Evolutionary conservation across 2,888 invertebrate species (phyloP).

Genomic region (Watsonalla cultraria): DNA sequence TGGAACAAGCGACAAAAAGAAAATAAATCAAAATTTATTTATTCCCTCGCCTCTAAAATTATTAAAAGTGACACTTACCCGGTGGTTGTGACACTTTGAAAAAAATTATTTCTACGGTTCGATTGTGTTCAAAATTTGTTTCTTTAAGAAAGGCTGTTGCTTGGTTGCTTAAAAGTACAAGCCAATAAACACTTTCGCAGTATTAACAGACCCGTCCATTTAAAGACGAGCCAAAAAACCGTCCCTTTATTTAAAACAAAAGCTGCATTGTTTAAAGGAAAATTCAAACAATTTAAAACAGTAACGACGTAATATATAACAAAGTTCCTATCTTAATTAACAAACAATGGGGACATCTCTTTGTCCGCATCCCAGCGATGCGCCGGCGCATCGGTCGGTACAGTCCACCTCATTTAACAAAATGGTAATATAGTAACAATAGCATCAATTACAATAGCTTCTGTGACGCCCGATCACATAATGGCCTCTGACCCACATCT

Average conservation of each 20-base stretch:
- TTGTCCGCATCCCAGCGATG: conserved; percentile 31
- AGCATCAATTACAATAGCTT: conserved; percentile 54
- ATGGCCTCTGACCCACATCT: conserved; percentile 55
- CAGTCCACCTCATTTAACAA: conserved; percentile 17
- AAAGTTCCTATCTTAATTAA: conserved; percentile 20
- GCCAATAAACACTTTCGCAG: no score
- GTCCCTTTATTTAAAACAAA: background rate
- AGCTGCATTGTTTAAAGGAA: background rate
- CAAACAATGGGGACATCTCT: conserved; percentile 35
- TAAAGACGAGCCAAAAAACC: no score
- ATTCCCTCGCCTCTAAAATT: no score
- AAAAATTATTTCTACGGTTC: no score
- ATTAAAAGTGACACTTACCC: no score
- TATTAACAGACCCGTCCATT: no score
- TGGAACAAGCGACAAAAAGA: no score
- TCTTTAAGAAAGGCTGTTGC: no score
- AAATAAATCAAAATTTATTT: no score
- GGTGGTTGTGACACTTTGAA: no score
- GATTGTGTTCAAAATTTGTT: no score
- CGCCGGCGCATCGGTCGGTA: conserved; percentile 9
- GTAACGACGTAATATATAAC: conserved; percentile 1
- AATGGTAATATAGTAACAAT: conserved; percentile 52
- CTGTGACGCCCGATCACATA: conserved; percentile 44
- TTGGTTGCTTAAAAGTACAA: no score
- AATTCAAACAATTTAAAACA: background rate